Conservation (phyloP, 2,888 invertebrate genomes). For the Aphodius sticticus region DNA sequence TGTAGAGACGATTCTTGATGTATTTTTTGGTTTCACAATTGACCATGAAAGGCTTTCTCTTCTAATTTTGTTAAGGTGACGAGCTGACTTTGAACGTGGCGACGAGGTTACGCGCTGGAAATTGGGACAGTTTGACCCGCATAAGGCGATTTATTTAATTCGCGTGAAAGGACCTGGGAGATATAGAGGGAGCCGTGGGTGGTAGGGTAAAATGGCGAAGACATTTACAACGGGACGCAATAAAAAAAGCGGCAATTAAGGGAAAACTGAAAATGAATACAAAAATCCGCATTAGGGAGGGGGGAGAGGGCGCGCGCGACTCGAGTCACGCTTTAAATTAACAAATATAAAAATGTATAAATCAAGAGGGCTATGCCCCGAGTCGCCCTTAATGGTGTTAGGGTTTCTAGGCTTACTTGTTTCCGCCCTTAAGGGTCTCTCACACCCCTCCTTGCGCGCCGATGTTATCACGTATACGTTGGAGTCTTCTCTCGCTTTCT, state of each 20-base stretch:
- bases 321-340: slow-evolving; percentile 45
- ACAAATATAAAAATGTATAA: slow-evolving; percentile 48
- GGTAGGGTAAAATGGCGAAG: neutral
- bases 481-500: neutral
- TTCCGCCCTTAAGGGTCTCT: slow-evolving; percentile 43
- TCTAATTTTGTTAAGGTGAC: neutral
- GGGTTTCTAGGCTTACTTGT: slow-evolving; percentile 43
- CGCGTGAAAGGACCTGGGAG: neutral
- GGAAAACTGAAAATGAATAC: slow-evolving; percentile 31
- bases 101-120: neutral
- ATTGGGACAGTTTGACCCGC: neutral
- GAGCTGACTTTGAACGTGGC: neutral
- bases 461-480: slow-evolving; percentile 25
- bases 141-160: neutral
- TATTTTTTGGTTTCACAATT: neutral
- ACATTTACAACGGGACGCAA: neutral
- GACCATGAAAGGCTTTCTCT: neutral
- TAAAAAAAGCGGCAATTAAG: neutral
- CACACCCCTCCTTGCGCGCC: slow-evolving; percentile 24
- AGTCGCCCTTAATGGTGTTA: slow-evolving; percentile 44
- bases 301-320: slow-evolving; percentile 18
- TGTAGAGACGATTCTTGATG: too few species aligned
- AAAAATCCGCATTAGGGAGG: slow-evolving; percentile 34
- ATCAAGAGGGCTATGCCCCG: slow-evolving; percentile 45
- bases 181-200: neutral